A percentile compares a stretch with the other conserved stretches of the same genome.
Evolutionary conservation across 2,797 vertebrate species (phyloP).

Genomic region (Furcifer pardalis): DNA sequence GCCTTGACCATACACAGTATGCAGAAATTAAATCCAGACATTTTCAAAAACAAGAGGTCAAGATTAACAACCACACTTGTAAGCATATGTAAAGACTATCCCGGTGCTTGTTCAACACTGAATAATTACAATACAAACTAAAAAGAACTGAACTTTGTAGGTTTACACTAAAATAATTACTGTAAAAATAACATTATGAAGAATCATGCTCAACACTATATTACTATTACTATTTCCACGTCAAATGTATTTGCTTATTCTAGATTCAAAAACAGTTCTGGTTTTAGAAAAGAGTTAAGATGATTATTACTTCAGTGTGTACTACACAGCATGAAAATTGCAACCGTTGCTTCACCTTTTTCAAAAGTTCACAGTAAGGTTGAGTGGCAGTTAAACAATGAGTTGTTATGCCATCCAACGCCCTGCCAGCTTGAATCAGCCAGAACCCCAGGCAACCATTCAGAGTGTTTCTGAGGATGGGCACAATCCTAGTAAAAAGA

Average conservation of each 20-base stretch:
- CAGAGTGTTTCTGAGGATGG: no score
- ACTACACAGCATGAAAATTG: not conserved
- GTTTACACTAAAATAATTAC: not conserved
- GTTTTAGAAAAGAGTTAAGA: not conserved
- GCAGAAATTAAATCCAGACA: slow-evolving; percentile 42
- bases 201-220: not conserved
- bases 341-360: no score
- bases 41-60: slow-evolving; percentile 42
- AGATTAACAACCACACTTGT: slow-evolving; percentile 37
- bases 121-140: slow-evolving; percentile 23
- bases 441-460: no score
- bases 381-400: no score
- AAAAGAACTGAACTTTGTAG: not conserved
- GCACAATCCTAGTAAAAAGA: no score
- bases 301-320: not conserved
- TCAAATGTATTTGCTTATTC: not conserved
- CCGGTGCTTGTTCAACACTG: slow-evolving; percentile 32
- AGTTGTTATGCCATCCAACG: no score
- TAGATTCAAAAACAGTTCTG: not conserved
- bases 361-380: no score
- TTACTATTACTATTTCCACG: rapidly evolving
- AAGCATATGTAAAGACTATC: not conserved
- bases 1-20: slow-evolving; percentile 46
- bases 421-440: no score
- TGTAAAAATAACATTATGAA: slow-evolving; percentile 7